A percentile compares a stretch with the other conserved stretches of the same genome.
Conservation (phyloP, 2,888 invertebrate species). For the Andrena marginata region DNA sequence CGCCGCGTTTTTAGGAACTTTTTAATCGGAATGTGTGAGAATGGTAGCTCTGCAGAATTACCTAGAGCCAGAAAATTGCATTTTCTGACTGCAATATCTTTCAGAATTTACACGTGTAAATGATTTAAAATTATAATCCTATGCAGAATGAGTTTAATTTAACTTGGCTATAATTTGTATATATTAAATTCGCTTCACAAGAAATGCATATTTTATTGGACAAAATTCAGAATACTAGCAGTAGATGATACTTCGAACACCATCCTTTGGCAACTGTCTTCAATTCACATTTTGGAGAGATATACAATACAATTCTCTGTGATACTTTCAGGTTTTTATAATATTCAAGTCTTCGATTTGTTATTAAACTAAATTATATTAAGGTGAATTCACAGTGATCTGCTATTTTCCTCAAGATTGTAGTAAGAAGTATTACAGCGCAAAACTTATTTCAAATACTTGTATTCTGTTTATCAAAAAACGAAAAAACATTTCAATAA, state of each 20-base stretch:
- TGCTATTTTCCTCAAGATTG: too few species aligned
- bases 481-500: too few species aligned
- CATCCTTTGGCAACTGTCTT: not conserved
- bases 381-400: not conserved
- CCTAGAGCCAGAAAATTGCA: not conserved
- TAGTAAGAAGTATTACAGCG: too few species aligned
- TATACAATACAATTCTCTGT: not conserved
- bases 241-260: not conserved
- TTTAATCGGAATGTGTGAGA: not conserved
- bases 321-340: not conserved
- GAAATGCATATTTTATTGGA: not conserved
- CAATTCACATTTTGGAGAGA: not conserved
- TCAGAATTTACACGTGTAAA: not conserved
- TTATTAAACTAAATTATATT: not conserved
- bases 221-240: not conserved
- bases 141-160: too few species aligned
- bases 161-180: not conserved
- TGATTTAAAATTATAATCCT: not conserved
- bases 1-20: conserved; percentile 59
- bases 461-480: too few species aligned
- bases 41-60: conserved; percentile 15
- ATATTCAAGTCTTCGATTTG: not conserved
- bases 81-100: not conserved
- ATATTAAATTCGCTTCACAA: not conserved
- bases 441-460: too few species aligned